Evolutionary conservation across 2,113 vertebrate species (phyloP), one percentile per base, ranked within the genome.

Genomic region (Noturus placidus): DNA sequence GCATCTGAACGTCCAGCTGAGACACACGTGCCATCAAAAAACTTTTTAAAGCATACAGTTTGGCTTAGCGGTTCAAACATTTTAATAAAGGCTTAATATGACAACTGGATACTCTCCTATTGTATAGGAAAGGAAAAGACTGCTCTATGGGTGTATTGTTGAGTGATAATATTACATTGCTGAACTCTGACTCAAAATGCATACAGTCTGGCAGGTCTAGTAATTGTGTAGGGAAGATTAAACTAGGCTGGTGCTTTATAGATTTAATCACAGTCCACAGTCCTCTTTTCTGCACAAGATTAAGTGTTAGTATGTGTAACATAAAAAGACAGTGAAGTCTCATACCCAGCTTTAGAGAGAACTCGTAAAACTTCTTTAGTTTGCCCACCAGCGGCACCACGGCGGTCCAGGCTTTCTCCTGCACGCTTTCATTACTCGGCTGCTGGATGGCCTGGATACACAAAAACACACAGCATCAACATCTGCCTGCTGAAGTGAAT

Each of bases 281-380:
- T 46, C 4, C 22, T 3, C 22, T 38, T 56, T 80, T 33, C 52
- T 56, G n/a, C 6, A 33, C 50, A 35, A 57, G 77, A 56, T 33
- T 33, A 80, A 33, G 46, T 46, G 57, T 33, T 22, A 15, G 46
- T 82, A 78, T 54, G 38, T 25, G 52, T 35, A 14, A 38, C 8
- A 57, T n/a, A 83, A n/a, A 20, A 4, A 5, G 27, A 22, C 25
- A 82, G 59, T 19, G 22, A 63, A 83, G 56, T 4, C 15, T 30
- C 82, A 92, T 93, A 99, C 98, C 98, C 91, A 99, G 94, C 87
- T 97, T 97, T 93, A 97, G 96, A 87, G 97, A 98, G 95, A 99
- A 99, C 95, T 99, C 97, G 61, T 99, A 99, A 94, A 99, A 99
- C 91, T 96, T 97, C 93, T 98, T 99, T 93, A 99, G 96, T 93